Base-by-base conservation (phyloP, 2,888 invertebrate genomes). In the Leptothorax acervorum region DNA sequence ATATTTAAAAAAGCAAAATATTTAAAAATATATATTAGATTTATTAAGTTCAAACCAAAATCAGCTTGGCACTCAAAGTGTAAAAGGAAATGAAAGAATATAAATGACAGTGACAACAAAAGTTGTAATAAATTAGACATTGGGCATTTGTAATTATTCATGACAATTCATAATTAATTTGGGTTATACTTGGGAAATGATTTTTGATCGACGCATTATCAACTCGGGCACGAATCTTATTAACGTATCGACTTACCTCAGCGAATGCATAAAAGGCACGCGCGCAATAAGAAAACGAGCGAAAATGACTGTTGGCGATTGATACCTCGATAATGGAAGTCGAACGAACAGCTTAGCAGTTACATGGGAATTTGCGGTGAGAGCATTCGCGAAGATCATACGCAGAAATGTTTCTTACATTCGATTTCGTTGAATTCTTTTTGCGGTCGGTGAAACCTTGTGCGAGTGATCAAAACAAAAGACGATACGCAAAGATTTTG, bases 361-460 rank as follows among this genome's bases (percentile, higher is more conserved):
- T 88, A 84, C 89, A 45, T 35, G 63, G 87, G 87, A 89, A 89
- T 89, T 88, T 88, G 90, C 90, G 88, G 90, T 88, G 62, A 71
- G 76, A 65, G 73, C 53, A 71, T 73, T 82, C 79, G 82, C 83
- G 84, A 83, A 68, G 48, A 75, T 60, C 79, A 70, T 66, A 71
- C 31, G 70, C 51, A 78, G 55, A 63, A 75, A 68, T 31, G 12
- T 74, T 83, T 71, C 60, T 82, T 51, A 60, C 68, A 62, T 82
- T 86, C 85, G 39, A 60, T 28, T 73, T 53, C 51, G 63, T 60
- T 45, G n/a, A n/a, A 78, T 78, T 35, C 71, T 42, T 28, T 55
- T 45, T 82, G 48, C 65, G 39, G 42, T 42, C 12, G 11, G 12
- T 39, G 45, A 62, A n/a, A 28, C 45, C 31, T 3, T 28, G n/a